A percentile compares a stretch with the other conserved stretches of the same genome.
Conservation (phyloP, 2,113 vertebrate species). For the Hypocryptadius cinnamomeus region DNA sequence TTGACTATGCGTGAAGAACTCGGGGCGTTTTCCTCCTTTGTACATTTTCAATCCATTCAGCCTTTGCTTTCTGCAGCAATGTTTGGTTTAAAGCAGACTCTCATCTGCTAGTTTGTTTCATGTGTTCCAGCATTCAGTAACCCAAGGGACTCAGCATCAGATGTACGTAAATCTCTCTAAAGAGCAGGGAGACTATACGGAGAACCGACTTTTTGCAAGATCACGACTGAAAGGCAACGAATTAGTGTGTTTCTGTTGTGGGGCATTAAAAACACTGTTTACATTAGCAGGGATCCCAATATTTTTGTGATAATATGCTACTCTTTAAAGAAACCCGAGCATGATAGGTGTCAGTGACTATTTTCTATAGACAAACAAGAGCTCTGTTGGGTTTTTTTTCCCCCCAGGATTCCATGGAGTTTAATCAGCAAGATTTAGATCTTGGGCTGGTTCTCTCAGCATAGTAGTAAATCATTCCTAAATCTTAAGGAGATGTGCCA, state of each 20-base stretch:
- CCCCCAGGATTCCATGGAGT: not conserved
- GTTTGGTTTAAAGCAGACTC: not conserved
- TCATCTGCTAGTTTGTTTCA: not conserved
- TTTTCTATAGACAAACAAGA: not conserved
- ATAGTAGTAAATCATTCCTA: conserved; percentile 27
- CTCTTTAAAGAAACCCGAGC: not conserved
- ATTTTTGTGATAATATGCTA: not conserved
- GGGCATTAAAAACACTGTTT: not conserved
- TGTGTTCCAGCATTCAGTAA: not conserved
- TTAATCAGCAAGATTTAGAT: conserved; percentile 10
- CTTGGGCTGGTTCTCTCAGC: not conserved
- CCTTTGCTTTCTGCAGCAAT: not conserved
- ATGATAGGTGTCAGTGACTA: not conserved
- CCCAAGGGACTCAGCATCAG: not conserved
- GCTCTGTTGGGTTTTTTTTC: not conserved
- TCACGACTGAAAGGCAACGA: not conserved
- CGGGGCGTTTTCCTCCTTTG: not conserved
- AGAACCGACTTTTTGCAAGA: not conserved
- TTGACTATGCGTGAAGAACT: not conserved
- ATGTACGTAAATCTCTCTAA: not conserved
- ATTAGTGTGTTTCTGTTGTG: not conserved
- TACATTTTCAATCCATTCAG: not conserved
- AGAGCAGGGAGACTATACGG: not conserved
- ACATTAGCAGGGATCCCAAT: not conserved
- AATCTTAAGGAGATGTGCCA: conserved; percentile 29